Evolutionary conservation across 2,888 invertebrate genomes (phyloP).

Genomic region (Clanis bilineata): DNA sequence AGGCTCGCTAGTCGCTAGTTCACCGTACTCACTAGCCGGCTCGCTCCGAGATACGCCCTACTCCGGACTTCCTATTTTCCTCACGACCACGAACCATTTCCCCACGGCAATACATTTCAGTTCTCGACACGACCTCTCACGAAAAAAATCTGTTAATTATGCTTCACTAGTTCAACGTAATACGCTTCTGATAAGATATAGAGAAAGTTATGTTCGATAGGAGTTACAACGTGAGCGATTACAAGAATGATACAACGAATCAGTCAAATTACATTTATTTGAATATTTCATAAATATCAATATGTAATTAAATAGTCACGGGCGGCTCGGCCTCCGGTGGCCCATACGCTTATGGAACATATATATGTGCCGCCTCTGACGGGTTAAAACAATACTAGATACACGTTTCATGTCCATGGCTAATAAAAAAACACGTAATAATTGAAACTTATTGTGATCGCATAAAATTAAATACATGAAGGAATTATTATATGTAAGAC

Average conservation of each 20-base stretch:
- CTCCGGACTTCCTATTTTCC: slow-evolving; percentile 47
- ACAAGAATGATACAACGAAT: slow-evolving; percentile 28
- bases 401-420: background rate
- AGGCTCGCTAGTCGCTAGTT: slow-evolving; percentile 21
- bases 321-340: too few species aligned
- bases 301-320: too few species aligned
- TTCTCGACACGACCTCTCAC: slow-evolving; percentile 2
- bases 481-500: background rate
- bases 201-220: slow-evolving; percentile 10
- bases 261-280: slow-evolving; percentile 38
- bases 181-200: slow-evolving; percentile 5
- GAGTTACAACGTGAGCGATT: slow-evolving; percentile 11
- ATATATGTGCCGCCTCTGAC: too few species aligned
- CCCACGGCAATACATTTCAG: slow-evolving; percentile 4
- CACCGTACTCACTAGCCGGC: slow-evolving; percentile 25
- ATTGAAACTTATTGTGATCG: background rate
- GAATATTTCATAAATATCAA: slow-evolving; percentile 33
- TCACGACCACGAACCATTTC: slow-evolving; percentile 1
- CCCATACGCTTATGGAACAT: too few species aligned
- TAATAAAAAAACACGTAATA: background rate
- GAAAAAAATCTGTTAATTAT: background rate
- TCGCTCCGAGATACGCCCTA: slow-evolving; percentile 42
- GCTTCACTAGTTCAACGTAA: slow-evolving; percentile 1
- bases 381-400: background rate
- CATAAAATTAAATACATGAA: background rate